Evolutionary conservation across 2,888 invertebrate genomes (phyloP), one percentile per base, ranked within the genome.

Genomic region (Archips xylosteana): DNA sequence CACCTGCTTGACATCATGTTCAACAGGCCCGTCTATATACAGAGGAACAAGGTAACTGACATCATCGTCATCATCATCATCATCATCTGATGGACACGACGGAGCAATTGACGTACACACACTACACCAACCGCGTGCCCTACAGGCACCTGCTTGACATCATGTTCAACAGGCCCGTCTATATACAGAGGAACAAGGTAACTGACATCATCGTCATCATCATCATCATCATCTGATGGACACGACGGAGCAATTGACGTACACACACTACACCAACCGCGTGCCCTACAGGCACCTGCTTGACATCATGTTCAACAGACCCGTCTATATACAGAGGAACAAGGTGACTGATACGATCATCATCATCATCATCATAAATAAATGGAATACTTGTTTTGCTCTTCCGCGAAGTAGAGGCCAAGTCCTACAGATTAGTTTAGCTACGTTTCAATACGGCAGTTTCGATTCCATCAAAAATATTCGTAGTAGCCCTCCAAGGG

Each of bases 91-190:
- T 97, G 81, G 97, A 97, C 90, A 96, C 96, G 97, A 97, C 89
- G 97, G 97, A 5, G 96, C 97, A 64, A 94, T 95, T 97, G 80
- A 97, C 97, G 0, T 97, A 97, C 89, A 97, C 97, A 0, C 97
- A 97, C 90, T 97, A 97, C 85, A 97, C 97, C 67, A 96, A 96
- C 77, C 95, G 97, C 77, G 97, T 97, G 76, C 95, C 95, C n/a
- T 96, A 96, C 87, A 95, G 96, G 32, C 96, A 96, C 42, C 93
- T 97, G 79, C 95, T 97, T 71, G 97, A 97, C 89, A 97, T 98
- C 80, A 96, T 96, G 78, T 97, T 97, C 89, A 97, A 97, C 91
- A 91, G 97, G 8, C 97, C 97, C 8, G 96, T 97, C 73, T 97
- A 96, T 80, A 97, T 98, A 80, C 96, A 97, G 86, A 95, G 96